Percentiles rank a stretch among this genome's conserved stretches.
These are phyloP conservation scores for Salmo trutta DNA, from an alignment of 2,797 vertebrate genomes.

Conservation along the genomic window DNA sequence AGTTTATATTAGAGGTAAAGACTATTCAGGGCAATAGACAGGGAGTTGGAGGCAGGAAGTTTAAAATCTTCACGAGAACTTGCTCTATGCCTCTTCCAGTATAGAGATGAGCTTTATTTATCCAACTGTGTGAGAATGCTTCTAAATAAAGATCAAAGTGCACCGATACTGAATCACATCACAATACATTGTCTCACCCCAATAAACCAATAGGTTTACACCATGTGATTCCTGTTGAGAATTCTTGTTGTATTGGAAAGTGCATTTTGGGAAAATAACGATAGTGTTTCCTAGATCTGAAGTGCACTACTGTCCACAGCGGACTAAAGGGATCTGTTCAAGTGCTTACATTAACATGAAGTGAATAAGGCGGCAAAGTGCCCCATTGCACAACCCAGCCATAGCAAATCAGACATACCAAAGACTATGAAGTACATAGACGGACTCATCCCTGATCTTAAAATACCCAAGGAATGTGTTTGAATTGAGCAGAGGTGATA, in stretches of 20 bases:
- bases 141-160: background rate
- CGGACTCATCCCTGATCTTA: background rate
- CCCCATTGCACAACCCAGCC: background rate
- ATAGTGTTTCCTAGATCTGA: background rate
- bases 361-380: constrained; percentile 4
- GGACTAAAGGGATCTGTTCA: constrained; percentile 11
- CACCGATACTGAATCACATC: background rate
- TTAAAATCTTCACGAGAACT: background rate
- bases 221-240: background rate
- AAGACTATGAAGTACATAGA: background rate
- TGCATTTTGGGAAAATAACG: background rate
- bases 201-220: background rate
- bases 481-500: background rate
- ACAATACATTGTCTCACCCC: background rate
- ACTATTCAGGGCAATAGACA: background rate
- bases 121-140: background rate
- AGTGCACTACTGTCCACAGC: background rate
- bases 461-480: background rate
- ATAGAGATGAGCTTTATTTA: background rate
- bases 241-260: background rate
- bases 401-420: background rate
- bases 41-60: background rate
- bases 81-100: background rate
- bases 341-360: constrained; percentile 11
- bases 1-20: background rate